Percentiles rank a stretch among this genome's conserved stretches.
Conservation (phyloP, 2,113 vertebrate species). For the Sinocyclocheilus rhinocerous region DNA sequence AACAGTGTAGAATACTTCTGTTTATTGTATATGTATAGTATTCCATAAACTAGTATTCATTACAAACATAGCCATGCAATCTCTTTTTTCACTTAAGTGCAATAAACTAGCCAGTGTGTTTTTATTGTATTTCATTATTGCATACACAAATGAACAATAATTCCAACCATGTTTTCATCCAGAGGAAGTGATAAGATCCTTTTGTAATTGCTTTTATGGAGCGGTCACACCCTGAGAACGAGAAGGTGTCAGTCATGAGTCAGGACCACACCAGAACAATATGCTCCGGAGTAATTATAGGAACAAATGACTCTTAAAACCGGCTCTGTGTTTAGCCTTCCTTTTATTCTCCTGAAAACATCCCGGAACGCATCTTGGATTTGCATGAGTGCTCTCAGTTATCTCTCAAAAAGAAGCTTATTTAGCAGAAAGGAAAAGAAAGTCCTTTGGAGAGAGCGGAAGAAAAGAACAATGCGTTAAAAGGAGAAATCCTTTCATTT, state of each 20-base stretch:
- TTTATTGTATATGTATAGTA: neutral
- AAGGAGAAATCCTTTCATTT: conserved; percentile 47
- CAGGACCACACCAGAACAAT: conserved; percentile 43
- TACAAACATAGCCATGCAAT: neutral
- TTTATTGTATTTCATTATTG: neutral
- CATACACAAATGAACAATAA: neutral
- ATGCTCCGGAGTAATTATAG: conserved; percentile 37
- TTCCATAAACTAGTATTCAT: neutral
- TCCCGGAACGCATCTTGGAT: conserved; percentile 44
- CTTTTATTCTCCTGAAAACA: conserved; percentile 36
- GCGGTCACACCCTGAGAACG: conserved; percentile 16
- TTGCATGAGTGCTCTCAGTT: conserved; percentile 48
- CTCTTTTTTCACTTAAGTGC: neutral
- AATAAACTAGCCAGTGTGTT: neutral
- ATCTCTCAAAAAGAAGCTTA: conserved; percentile 55
- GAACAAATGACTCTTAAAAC: conserved; percentile 47
- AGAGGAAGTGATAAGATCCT: conserved; percentile 34
- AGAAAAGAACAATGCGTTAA: conserved; percentile 52
- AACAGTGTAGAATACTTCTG: neutral
- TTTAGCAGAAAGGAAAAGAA: conserved; percentile 48
- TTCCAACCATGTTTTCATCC: neutral
- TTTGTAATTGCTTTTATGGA: conserved; percentile 10
- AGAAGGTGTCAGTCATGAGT: conserved; percentile 2
- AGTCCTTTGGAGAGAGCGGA: conserved; percentile 47
- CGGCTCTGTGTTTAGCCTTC: conserved; percentile 39